phyloP scores from a whole-genome alignment of 2,113 vertebrate species.

The Ornithorhynchus anatinus region DNA sequence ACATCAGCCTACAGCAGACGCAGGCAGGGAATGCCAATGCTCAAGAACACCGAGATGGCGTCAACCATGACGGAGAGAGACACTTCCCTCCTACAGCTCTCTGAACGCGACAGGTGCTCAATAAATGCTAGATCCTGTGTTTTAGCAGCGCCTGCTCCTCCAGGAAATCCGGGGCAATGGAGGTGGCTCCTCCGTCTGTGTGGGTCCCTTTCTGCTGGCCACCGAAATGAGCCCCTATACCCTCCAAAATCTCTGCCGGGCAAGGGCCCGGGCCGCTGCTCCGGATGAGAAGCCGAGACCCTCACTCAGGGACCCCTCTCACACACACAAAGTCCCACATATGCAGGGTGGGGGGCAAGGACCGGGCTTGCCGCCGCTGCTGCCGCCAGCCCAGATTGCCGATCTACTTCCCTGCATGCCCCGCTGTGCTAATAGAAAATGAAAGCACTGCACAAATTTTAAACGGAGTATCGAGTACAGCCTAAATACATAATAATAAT shows the following conservation, averaged over 20 bases:
- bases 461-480: not conserved
- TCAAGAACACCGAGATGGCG: too few relatives aligned
- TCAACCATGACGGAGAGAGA: too few relatives aligned
- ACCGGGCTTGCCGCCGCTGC: not conserved
- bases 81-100: too few relatives aligned
- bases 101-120: too few relatives aligned
- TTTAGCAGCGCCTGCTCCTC: too few relatives aligned
- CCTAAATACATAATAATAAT: not conserved
- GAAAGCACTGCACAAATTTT: not conserved
- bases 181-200: not conserved
- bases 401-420: not conserved
- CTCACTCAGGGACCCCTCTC: not conserved
- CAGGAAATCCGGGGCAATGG: too few relatives aligned
- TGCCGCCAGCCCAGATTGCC: not conserved
- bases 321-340: not conserved
- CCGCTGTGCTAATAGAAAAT: not conserved
- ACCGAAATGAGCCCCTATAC: not conserved
- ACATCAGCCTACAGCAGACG: too few relatives aligned
- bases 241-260: not conserved
- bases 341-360: not conserved
- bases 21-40: too few relatives aligned
- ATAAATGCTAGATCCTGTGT: too few relatives aligned
- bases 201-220: too few relatives aligned
- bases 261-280: not conserved
- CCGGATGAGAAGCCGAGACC: not conserved